A percentile compares a stretch with the other conserved stretches of the same genome.
These are phyloP conservation scores for Microtus oregoni DNA, from an alignment of 2,113 vertebrate species.

Conservation along the genomic window DNA sequence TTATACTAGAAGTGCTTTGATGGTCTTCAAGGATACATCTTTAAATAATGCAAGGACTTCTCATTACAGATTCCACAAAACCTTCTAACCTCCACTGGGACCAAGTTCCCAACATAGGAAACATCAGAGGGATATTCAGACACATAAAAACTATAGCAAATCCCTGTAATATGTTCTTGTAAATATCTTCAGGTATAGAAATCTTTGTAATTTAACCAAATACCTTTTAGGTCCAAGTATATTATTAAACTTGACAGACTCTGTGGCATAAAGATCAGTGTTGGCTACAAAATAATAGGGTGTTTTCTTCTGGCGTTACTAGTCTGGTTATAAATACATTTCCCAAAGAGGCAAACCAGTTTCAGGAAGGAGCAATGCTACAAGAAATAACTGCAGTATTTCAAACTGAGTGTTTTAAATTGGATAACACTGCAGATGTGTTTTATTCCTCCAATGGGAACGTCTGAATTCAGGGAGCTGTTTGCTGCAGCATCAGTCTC, in stretches of 20 bases:
- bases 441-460: background rate
- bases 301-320: background rate
- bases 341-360: background rate
- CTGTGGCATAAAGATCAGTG: background rate
- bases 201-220: background rate
- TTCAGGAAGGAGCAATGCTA: background rate
- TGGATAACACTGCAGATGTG: background rate
- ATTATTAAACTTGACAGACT: background rate
- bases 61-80: background rate
- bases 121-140: no score
- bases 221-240: slow-evolving; percentile 1
- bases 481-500: background rate
- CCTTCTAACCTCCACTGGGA: background rate
- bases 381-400: background rate
- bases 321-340: slow-evolving; percentile 22
- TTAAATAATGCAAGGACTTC: background rate
- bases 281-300: slow-evolving; percentile 3
- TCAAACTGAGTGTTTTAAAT: background rate
- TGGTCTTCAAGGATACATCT: background rate
- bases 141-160: background rate
- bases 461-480: background rate
- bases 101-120: background rate
- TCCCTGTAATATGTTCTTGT: background rate
- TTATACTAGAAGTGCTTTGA: background rate
- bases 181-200: background rate